A percentile compares a stretch with the other conserved stretches of the same genome.
Evolutionary conservation across 2,888 invertebrate species (phyloP).

Genomic region (Notodromas monacha): DNA sequence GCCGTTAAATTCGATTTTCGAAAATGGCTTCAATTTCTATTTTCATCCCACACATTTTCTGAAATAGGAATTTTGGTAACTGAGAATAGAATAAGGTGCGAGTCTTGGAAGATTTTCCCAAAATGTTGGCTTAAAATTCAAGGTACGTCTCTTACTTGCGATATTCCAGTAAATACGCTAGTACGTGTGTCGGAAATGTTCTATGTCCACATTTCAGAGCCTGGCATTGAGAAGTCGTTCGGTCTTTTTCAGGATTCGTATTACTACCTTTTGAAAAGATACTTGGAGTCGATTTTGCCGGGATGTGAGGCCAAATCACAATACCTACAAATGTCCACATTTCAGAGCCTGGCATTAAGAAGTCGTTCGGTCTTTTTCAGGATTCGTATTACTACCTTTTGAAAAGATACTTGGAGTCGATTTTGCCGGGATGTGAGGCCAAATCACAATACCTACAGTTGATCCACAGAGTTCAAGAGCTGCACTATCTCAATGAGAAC

Average conservation of each 20-base stretch:
- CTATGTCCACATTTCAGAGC: not conserved
- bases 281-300: constrained; percentile 28
- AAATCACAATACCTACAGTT: constrained; percentile 59
- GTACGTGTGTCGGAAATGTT: too few species aligned
- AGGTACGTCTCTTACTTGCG: too few species aligned
- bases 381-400: constrained; percentile 64
- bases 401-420: constrained; percentile 40
- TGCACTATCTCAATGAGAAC: constrained; percentile 55
- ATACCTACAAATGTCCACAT: too few species aligned
- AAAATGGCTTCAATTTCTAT: too few species aligned
- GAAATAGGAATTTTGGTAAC: too few species aligned
- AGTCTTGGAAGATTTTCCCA: too few species aligned
- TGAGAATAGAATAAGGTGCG: too few species aligned
- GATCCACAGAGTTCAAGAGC: constrained; percentile 62
- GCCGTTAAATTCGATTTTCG: too few species aligned
- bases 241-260: constrained; percentile 36
- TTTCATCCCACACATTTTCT: too few species aligned
- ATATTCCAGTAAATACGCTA: too few species aligned
- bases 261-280: constrained; percentile 51
- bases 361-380: constrained; percentile 23
- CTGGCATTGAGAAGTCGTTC: not conserved
- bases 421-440: constrained; percentile 37
- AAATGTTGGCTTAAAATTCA: too few species aligned
- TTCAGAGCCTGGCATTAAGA: too few species aligned
- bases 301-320: constrained; percentile 60